Evolutionary conservation across 2,888 invertebrate species (phyloP).

Genomic region (Andrena bicolor): DNA sequence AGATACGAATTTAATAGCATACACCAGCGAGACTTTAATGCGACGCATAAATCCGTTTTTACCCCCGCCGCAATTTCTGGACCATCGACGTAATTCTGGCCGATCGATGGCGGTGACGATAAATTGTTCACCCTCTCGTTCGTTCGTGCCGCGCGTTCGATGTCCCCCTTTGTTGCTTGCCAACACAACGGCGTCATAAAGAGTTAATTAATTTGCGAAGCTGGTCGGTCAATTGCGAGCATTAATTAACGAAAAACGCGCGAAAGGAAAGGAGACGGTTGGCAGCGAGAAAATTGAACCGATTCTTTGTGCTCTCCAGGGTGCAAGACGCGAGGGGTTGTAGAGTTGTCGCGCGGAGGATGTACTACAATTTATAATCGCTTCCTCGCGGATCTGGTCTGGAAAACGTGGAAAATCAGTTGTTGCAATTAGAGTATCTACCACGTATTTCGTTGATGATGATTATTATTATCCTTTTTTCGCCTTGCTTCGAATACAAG

Average conservation of each 20-base stretch:
- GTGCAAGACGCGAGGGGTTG: conserved; percentile 25
- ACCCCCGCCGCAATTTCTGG: conserved; percentile 24
- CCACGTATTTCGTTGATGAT: background rate
- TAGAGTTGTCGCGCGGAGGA: conserved; percentile 8
- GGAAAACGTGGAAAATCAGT: conserved; percentile 9
- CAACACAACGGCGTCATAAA: background rate
- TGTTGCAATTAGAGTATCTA: background rate
- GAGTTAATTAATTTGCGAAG: conserved; percentile 28
- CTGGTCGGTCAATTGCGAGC: background rate
- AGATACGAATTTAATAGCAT: conserved; percentile 9
- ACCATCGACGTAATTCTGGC: conserved; percentile 19
- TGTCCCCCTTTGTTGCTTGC: background rate
- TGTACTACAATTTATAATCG: conserved; percentile 37
- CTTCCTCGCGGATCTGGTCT: conserved; percentile 1
- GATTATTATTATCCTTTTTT: too few species aligned
- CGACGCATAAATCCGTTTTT: conserved; percentile 36
- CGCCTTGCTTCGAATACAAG: too few species aligned
- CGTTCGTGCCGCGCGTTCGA: background rate
- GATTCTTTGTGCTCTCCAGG: conserved; percentile 38
- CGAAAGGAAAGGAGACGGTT: background rate
- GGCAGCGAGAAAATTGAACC: conserved; percentile 54
- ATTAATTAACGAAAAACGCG: background rate
- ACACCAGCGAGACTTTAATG: conserved; percentile 11
- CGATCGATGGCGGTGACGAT: conserved; percentile 17
- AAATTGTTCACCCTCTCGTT: conserved; percentile 4